Evolutionary conservation across 2,113 vertebrate species (phyloP), one percentile per base, ranked within the genome.

Genomic region (Xenopus borealis): DNA sequence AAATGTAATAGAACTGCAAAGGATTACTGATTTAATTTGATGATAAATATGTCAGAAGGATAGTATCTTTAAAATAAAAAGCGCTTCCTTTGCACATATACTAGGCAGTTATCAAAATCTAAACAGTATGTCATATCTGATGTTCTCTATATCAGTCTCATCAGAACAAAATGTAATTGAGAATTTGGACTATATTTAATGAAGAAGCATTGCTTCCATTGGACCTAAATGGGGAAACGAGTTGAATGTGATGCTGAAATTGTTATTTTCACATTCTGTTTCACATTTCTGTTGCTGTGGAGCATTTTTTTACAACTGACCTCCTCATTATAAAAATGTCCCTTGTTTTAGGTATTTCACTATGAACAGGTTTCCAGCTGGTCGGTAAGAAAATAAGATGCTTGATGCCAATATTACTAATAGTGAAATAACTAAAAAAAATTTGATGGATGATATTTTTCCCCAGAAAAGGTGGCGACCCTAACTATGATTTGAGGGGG

Each of bases 11-110:
- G 53, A n/a, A 16, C 53, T 55, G 14, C 17, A 40, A 46, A 46
- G 71, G 61, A 71, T 47, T 71, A 52, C 47, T 64, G 71, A 71
- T 71, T 71, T 33, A 63, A 72, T 72, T 72, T 72, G 44, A 27
- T 20, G 71, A 72, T 63, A 72, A 61, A 17, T 27, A 72, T 46
- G 59, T 64, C 27, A 53, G 11, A 52, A 23, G 59, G 46, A 62
- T 63, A 63, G 18, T 7, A 52, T 72, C 45, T 72, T 23, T 16
- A 4, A 61, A 23, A 27, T 52, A 72, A 72, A 4, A 50, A 50
- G 4, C 11, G 23, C 23, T 27, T n/a, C n/a, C n/a, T n/a, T n/a
- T 27, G 23, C 23, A 27, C 23, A 27, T 33, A 72, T 19, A 52
- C 3, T 27, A 27, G 23, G 23, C 23, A 27, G 23, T 27, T 27